phyloP scores from a whole-genome alignment of 2,113 vertebrate genomes.

The Struthidea cinerea region DNA sequence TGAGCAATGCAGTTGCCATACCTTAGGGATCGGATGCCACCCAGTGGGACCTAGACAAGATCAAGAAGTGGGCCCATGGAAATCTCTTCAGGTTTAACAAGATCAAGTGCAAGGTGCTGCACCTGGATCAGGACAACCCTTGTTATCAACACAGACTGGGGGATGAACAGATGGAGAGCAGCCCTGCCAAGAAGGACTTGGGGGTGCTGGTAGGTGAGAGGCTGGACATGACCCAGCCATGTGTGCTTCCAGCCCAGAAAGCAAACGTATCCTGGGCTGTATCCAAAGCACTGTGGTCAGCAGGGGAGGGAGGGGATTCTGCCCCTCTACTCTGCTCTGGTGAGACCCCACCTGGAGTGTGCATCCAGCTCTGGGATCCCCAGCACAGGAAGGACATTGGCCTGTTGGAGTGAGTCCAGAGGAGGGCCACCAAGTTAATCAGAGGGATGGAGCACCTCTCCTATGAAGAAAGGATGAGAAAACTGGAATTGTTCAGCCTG shows the following conservation, averaged over 20 bases:
- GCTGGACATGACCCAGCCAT: neutral
- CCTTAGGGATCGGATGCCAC: neutral
- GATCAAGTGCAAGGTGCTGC: neutral
- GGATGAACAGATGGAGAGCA: neutral
- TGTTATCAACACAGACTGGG: neutral
- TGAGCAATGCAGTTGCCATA: neutral
- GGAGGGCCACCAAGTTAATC: neutral
- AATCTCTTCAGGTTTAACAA: neutral
- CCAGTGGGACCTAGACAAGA: neutral
- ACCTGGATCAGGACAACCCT: neutral
- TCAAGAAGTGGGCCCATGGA: neutral
- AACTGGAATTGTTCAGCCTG: neutral
- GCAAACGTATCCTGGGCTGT: accelerated
- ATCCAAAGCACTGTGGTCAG: neutral
- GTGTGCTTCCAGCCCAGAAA: neutral
- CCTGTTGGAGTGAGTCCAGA: neutral
- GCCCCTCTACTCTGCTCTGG: neutral
- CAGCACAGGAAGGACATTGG: neutral
- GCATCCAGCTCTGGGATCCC: neutral
- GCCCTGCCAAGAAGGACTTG: neutral
- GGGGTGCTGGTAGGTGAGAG: neutral
- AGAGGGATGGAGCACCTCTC: neutral
- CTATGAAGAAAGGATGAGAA: neutral
- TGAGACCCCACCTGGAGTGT: neutral
- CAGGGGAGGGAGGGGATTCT: neutral